phyloP scores from a whole-genome alignment of 1,140 invertebrate genomes.

The Acromyrmex heyeri region DNA sequence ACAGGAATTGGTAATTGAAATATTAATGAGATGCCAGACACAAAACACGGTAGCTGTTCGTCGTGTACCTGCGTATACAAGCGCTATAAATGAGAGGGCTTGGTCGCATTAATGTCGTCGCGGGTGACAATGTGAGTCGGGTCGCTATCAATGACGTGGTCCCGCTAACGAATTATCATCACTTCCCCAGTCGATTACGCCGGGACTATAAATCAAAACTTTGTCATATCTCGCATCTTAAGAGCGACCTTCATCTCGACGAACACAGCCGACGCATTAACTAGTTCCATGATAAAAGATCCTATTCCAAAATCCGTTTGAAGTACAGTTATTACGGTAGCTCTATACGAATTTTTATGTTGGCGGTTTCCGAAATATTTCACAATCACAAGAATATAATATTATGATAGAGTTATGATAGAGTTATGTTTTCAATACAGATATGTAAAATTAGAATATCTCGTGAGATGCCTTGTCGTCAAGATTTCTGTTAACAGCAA shows the following conservation, averaged over 20 bases:
- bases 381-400: neutral
- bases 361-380: slow-evolving; percentile 25
- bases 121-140: slow-evolving; percentile 60
- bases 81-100: slow-evolving; percentile 58
- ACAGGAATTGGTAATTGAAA: slow-evolving; percentile 71
- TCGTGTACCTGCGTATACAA: slow-evolving; percentile 16
- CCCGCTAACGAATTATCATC: slow-evolving; percentile 69
- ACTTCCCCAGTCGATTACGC: slow-evolving; percentile 50
- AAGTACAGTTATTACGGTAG: slow-evolving; percentile 43
- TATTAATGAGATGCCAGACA: slow-evolving; percentile 69
- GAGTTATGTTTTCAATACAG: neutral
- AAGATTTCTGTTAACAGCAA: neutral
- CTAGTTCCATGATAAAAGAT: slow-evolving; percentile 17
- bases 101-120: slow-evolving; percentile 61
- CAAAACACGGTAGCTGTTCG: slow-evolving; percentile 32
- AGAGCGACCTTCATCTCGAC: slow-evolving; percentile 56
- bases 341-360: slow-evolving; percentile 16
- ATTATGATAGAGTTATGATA: neutral
- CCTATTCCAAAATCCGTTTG: slow-evolving; percentile 39
- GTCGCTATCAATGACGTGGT: neutral
- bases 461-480: neutral
- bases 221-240: slow-evolving; percentile 71
- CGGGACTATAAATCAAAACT: slow-evolving; percentile 70
- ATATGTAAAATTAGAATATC: slow-evolving; percentile 18
- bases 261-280: slow-evolving; percentile 63